Conservation (phyloP, 2,113 vertebrate genomes). For the Pristiophorus japonicus region DNA sequence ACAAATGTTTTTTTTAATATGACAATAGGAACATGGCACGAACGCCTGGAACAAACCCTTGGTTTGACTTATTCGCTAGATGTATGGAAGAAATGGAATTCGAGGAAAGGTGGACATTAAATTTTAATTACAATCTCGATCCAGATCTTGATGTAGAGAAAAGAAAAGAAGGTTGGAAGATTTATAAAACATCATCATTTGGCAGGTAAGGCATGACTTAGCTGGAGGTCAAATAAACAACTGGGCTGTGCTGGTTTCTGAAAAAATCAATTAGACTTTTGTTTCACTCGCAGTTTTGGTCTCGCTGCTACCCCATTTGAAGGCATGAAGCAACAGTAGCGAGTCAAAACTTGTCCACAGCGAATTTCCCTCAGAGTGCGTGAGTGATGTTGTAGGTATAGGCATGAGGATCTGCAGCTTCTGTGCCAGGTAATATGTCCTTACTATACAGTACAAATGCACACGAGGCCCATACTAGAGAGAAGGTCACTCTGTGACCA, state of each 20-base stretch:
- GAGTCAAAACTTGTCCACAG: not conserved
- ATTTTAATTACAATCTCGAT: not conserved
- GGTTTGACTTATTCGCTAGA: not conserved
- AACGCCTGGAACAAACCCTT: not conserved
- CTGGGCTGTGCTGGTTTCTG: not conserved
- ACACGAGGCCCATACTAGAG: no score
- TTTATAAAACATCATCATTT: not conserved
- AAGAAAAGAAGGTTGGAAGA: not conserved
- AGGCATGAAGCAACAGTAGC: not conserved
- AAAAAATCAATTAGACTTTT: not conserved
- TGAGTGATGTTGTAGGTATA: no score
- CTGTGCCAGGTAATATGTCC: no score
- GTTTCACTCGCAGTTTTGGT: no score
- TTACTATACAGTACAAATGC: no score
- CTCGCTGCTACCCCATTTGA: no score
- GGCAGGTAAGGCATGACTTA: not conserved
- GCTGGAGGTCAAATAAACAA: not conserved
- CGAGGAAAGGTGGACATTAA: not conserved
- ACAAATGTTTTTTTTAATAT: not conserved
- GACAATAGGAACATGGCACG: not conserved
- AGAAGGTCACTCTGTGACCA: no score
- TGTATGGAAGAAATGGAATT: not conserved
- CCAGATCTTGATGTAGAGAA: not conserved
- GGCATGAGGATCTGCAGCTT: no score
- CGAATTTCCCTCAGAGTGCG: no score